These are phyloP conservation scores for Scelioninae gen. 2 DNA, from an alignment of 2,888 invertebrate genomes.

Conservation along the genomic window DNA sequence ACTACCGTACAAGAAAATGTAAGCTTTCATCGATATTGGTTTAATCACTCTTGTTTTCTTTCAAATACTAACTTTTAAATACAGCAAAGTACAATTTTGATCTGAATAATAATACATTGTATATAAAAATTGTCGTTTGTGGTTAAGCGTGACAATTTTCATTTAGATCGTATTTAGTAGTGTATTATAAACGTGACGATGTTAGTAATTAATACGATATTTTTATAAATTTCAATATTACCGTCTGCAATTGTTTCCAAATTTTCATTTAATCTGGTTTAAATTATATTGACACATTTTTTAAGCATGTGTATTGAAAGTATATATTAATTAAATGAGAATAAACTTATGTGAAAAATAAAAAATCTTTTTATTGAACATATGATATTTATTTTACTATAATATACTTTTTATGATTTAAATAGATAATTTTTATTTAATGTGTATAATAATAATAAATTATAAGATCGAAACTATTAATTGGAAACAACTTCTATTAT, in stretches of 20 bases:
- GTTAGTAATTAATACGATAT: background rate
- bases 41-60: background rate
- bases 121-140: background rate
- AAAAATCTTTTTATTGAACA: constrained; percentile 16
- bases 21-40: background rate
- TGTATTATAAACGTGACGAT: background rate
- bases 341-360: constrained; percentile 4
- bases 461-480: background rate
- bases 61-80: background rate
- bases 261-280: constrained; percentile 2
- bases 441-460: constrained; percentile 3
- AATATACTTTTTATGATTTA: background rate
- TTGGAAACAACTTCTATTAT: constrained; percentile 2
- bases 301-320: constrained; percentile 12
- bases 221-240: constrained; percentile 4
- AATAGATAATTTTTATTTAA: constrained; percentile 1
- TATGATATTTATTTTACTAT: background rate
- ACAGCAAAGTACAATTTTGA: background rate
- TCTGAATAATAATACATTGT: constrained; percentile 1
- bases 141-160: no score
- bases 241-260: background rate
- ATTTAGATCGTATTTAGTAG: background rate
- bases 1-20: background rate
- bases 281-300: background rate
- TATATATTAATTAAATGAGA: constrained; percentile 4